These are phyloP conservation scores for Parnassius mnemosyne DNA, from an alignment of 2,888 invertebrate genomes.

Conservation along the genomic window DNA sequence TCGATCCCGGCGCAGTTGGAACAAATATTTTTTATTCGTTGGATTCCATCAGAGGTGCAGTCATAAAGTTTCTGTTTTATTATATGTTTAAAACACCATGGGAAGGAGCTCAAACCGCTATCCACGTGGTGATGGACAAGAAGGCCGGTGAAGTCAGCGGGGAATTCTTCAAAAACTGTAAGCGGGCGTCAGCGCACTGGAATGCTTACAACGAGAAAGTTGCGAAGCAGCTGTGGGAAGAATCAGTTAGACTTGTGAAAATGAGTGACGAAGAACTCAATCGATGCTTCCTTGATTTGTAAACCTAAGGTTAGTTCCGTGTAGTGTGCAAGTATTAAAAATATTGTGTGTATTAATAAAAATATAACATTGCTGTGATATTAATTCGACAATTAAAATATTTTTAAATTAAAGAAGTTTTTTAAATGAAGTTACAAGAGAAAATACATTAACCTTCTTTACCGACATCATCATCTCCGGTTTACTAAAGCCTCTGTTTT, in stretches of 20 bases:
- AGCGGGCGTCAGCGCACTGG: constrained; percentile 85
- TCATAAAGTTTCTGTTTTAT: constrained; percentile 82
- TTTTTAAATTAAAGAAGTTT: too few relatives aligned
- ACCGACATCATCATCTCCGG: too few relatives aligned
- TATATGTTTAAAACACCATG: constrained; percentile 86
- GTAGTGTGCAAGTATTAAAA: too few relatives aligned
- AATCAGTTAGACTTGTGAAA: constrained; percentile 82
- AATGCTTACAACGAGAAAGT: constrained; percentile 83
- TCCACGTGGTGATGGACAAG: constrained; percentile 86
- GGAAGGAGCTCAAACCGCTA: constrained; percentile 90
- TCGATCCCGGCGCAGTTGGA: constrained; percentile 92
- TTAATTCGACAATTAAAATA: too few relatives aligned
- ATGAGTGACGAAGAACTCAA: constrained; percentile 83
- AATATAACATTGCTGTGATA: too few relatives aligned
- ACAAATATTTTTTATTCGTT: constrained; percentile 85
- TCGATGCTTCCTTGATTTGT: constrained; percentile 57
- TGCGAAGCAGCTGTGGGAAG: constrained; percentile 84
- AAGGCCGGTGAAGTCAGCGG: constrained; percentile 83
- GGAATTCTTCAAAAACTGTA: constrained; percentile 89
- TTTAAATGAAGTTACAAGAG: too few relatives aligned
- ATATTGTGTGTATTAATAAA: too few relatives aligned
- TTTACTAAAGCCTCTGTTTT: too few relatives aligned
- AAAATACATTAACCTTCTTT: too few relatives aligned
- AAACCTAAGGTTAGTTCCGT: too few relatives aligned
- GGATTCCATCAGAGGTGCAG: constrained; percentile 62